These are phyloP conservation scores for Ispidina lecontei DNA, from an alignment of 2,797 vertebrate species.

Conservation along the genomic window DNA sequence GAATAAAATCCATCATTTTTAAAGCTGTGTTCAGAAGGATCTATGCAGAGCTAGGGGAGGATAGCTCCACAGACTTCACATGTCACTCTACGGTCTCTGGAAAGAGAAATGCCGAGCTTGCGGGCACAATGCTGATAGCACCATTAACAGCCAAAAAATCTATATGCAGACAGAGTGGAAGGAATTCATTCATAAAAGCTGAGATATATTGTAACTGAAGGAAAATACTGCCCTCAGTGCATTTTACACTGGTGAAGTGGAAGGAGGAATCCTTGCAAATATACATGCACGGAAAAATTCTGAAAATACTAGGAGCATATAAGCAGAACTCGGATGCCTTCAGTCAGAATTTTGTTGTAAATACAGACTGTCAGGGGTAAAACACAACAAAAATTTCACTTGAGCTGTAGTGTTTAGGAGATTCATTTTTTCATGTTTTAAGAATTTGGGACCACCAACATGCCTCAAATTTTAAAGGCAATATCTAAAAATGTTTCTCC, in stretches of 20 bases:
- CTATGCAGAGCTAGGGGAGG: not conserved
- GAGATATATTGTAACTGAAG: slow-evolving; percentile 19
- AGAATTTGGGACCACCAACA: not conserved
- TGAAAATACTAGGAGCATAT: not conserved
- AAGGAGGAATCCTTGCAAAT: not conserved
- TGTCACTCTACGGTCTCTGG: not conserved
- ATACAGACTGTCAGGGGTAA: not conserved
- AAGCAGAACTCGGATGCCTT: not conserved
- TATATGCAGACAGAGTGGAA: not conserved
- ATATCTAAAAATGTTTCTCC: not conserved
- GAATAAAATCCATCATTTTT: not conserved
- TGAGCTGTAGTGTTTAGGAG: not conserved
- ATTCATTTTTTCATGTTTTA: not conserved
- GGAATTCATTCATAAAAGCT: slow-evolving; percentile 31
- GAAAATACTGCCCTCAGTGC: not conserved
- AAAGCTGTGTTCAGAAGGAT: not conserved
- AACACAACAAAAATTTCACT: not conserved
- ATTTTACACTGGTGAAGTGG: not conserved
- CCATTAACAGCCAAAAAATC: not conserved
- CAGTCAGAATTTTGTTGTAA: not conserved
- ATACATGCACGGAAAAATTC: not conserved
- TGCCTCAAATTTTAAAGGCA: not conserved
- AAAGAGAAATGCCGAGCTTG: not conserved
- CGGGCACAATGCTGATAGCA: not conserved
- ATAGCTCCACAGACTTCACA: not conserved